Base-by-base conservation (phyloP, 2,797 vertebrate genomes). In the Micromesistius poutassou region DNA sequence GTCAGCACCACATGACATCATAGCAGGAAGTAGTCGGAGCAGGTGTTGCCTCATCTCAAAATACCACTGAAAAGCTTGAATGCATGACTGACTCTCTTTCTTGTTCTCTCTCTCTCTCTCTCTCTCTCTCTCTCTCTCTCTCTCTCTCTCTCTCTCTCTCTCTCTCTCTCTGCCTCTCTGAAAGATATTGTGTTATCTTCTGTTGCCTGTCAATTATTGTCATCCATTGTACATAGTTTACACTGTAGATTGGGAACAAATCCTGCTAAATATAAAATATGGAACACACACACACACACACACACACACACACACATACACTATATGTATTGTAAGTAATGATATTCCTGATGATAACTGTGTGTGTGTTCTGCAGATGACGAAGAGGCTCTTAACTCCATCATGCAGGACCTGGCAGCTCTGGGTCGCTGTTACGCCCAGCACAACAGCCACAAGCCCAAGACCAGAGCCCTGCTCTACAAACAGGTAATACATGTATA, bases 331-430 rank as follows among this genome's bases (percentile, higher is more conserved):
- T n/a, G n/a, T n/a, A 55, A 14, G 5, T 22, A 55, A 62, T 62
- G 22, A 25, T 50, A 42, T 10, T 50, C 46, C 46, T 50, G 19
- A 50, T 50, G 9, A 73, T 35, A 66, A 22, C 31, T 62, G 22
- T 6, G 22, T 62, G 22, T 81, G 77, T 36, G 80, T 14, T 50
- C 50, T 82, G 19, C 82, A 97, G 97, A 97, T 70, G 97, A 97
- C 38, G 96, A 97, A 88, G 96, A 95, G 90, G 96, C 96, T 22
- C 94, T 98, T 62, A 96, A 96, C 90, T 96, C 96, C 86, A 98
- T 98, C 87, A 98, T 98, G 96, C 96, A 97, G 91, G 96, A 98
- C 88, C 91, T 98, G 86, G 96, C 96, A 36, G 96, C 96, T 0
- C 78, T 98, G 92, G 95, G 96, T 10, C 95, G 95, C 82, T 95